These are phyloP conservation scores for Erythrocercus mccallii DNA, from an alignment of 2,113 vertebrate species.

Conservation along the genomic window DNA sequence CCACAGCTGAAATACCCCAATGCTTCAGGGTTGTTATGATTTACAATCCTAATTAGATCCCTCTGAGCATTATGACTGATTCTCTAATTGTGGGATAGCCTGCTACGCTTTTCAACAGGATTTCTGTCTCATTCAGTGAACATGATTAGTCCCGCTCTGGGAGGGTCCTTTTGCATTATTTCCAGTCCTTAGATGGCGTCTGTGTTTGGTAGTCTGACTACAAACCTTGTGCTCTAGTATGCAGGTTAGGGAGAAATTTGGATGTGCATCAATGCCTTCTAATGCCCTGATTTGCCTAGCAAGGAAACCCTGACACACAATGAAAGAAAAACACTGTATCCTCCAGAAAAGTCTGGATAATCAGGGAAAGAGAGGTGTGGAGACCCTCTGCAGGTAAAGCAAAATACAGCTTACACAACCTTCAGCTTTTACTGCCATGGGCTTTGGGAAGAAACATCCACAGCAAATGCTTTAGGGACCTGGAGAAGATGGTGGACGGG, in stretches of 20 bases:
- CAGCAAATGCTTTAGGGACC: not conserved
- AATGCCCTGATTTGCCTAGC: not conserved
- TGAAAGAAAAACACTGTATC: not conserved
- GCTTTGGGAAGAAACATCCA: not conserved
- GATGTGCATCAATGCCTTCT: not conserved
- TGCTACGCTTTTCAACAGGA: not conserved
- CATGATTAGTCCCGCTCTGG: not conserved
- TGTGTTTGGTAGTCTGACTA: not conserved
- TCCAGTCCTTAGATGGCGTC: not conserved
- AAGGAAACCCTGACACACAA: not conserved
- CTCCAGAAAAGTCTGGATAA: not conserved
- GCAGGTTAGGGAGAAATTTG: not conserved
- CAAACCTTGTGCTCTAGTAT: not conserved
- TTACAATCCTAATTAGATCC: not conserved
- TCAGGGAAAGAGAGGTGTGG: not conserved
- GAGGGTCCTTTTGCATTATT: not conserved
- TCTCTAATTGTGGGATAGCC: not conserved
- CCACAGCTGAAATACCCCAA: not conserved
- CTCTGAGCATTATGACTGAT: not conserved
- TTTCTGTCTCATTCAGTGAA: not conserved
- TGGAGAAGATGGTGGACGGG: accelerated
- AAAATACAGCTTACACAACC: not conserved
- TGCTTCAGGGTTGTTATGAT: not conserved
- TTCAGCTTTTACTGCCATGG: not conserved
- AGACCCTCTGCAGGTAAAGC: not conserved